Percentiles rank a stretch among this genome's conserved stretches.
Evolutionary conservation across 2,888 invertebrate genomes (phyloP).

Genomic region (Electrophaes corylata): DNA sequence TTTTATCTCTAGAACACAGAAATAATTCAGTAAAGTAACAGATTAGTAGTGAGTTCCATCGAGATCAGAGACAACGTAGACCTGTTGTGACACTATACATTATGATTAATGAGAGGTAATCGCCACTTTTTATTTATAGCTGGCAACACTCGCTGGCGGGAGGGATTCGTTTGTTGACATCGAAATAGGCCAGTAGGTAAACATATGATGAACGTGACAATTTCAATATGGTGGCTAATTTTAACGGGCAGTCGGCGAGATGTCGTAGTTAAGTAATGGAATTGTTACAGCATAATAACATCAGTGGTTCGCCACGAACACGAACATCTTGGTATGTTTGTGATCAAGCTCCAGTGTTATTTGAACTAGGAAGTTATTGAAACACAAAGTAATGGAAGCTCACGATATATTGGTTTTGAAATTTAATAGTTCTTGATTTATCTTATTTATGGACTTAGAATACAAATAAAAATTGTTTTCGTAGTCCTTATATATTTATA

Average conservation of each 20-base stretch:
- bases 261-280: too few relatives aligned
- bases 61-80: slow-evolving; percentile 72
- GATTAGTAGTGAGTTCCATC: slow-evolving; percentile 47
- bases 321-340: too few relatives aligned
- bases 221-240: slow-evolving; percentile 35
- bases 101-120: slow-evolving; percentile 78
- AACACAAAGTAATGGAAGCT: too few relatives aligned
- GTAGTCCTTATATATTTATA: too few relatives aligned
- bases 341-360: too few relatives aligned
- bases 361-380: too few relatives aligned
- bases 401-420: too few relatives aligned
- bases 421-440: too few relatives aligned
- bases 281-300: too few relatives aligned
- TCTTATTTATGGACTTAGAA: too few relatives aligned
- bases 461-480: too few relatives aligned
- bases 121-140: slow-evolving; percentile 71
- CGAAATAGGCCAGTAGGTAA: slow-evolving; percentile 70
- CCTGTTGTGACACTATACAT: slow-evolving; percentile 73
- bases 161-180: slow-evolving; percentile 64
- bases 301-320: too few relatives aligned
- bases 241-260: slow-evolving; percentile 18
- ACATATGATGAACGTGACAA: slow-evolving; percentile 33
- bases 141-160: slow-evolving; percentile 56
- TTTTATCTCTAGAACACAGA: slow-evolving; percentile 33
- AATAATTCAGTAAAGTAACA: slow-evolving; percentile 25